Evolutionary conservation across 64 coral and sea anemone genomes (phyloP).

Genomic region (Actinia tenebrosa): DNA sequence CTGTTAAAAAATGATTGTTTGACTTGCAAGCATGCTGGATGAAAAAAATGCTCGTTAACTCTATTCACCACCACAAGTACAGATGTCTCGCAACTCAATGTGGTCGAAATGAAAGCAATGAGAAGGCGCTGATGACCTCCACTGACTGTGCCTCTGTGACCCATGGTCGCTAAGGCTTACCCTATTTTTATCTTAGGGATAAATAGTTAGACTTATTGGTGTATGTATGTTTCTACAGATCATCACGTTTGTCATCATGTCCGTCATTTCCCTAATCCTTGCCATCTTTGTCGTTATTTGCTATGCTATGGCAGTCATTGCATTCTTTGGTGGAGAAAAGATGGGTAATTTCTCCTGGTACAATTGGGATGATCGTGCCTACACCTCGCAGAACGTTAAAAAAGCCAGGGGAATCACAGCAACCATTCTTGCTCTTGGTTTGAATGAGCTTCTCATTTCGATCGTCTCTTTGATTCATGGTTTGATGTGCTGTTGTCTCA

Average conservation of each 20-base stretch:
- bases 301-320: background rate
- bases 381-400: background rate
- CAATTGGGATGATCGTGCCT: background rate
- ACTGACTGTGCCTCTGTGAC: no score
- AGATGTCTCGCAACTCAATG: no score
- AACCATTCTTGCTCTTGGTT: constrained; percentile 5
- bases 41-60: no score
- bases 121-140: no score
- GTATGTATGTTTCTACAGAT: background rate
- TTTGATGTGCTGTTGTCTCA: constrained; percentile 3
- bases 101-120: no score
- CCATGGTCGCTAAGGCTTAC: no score
- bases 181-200: no score
- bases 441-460: background rate
- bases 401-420: background rate
- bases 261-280: background rate
- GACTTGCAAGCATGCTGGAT: no score
- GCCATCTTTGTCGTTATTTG: background rate
- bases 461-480: constrained; percentile 20
- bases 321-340: background rate
- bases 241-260: constrained; percentile 7
- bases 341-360: constrained; percentile 12
- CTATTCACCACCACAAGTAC: no score
- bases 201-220: no score
- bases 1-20: no score